Percentiles rank a stretch among this genome's conserved stretches.
Evolutionary conservation across 2,888 invertebrate genomes (phyloP).

Genomic region (Tiphia femorata): DNA sequence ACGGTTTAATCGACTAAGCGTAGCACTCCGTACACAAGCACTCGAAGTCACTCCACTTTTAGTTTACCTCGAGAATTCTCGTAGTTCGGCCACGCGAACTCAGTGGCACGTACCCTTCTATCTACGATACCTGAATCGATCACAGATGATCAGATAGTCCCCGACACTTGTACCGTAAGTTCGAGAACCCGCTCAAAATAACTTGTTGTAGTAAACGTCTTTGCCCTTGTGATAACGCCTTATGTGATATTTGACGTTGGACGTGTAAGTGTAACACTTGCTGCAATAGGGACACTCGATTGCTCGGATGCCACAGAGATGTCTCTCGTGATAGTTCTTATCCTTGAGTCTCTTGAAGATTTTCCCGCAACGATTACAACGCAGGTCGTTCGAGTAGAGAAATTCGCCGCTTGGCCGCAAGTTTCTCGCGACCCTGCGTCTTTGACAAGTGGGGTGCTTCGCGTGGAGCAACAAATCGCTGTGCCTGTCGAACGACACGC

Average conservation of each 20-base stretch:
- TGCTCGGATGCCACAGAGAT: conserved; percentile 64
- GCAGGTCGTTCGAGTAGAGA: conserved; percentile 13
- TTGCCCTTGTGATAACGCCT: conserved; percentile 42
- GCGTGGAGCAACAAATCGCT: conserved; percentile 20
- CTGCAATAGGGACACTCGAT: conserved; percentile 65
- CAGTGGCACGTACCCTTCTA: too few species aligned
- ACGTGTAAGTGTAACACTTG: conserved; percentile 42
- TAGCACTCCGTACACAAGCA: too few species aligned
- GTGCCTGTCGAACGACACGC: conserved; percentile 11
- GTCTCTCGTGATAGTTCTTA: conserved; percentile 50
- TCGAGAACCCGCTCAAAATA: conserved; percentile 15
- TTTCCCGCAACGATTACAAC: conserved; percentile 61
- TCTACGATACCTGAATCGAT: too few species aligned
- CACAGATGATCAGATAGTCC: too few species aligned
- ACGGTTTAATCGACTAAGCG: too few species aligned
- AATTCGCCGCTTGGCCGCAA: conserved; percentile 3
- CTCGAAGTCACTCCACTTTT: too few species aligned
- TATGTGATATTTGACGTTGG: conserved; percentile 45
- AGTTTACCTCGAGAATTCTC: too few species aligned
- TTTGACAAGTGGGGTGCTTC: conserved; percentile 26
- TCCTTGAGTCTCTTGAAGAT: conserved; percentile 50
- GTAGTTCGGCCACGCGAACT: too few species aligned
- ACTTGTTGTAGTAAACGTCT: conserved; percentile 35
- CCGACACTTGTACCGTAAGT: too few species aligned
- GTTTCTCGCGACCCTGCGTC: conserved; percentile 3